These are phyloP conservation scores for Argynnis bischoffii DNA, from an alignment of 2,888 invertebrate species.

Conservation along the genomic window DNA sequence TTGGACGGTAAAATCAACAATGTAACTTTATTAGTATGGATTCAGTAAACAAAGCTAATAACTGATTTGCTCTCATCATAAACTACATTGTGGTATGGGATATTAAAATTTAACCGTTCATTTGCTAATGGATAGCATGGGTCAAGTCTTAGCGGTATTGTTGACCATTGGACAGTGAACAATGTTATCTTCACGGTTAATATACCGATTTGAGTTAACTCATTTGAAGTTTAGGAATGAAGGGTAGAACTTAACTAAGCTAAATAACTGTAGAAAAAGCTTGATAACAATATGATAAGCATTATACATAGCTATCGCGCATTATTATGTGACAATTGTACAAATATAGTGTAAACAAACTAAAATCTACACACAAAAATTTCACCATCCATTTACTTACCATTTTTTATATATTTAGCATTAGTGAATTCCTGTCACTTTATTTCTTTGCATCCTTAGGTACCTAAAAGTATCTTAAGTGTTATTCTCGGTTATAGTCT, in stretches of 20 bases:
- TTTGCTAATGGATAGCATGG: slow-evolving; percentile 44
- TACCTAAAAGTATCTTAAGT: neutral
- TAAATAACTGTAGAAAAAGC: too few species aligned
- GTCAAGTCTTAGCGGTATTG: slow-evolving; percentile 30
- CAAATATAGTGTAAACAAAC: too few species aligned
- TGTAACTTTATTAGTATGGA: slow-evolving; percentile 17
- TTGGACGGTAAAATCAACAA: slow-evolving; percentile 7
- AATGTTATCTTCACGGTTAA: slow-evolving; percentile 30
- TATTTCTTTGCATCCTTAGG: neutral
- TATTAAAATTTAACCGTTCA: slow-evolving; percentile 54
- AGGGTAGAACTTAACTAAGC: neutral
- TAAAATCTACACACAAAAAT: too few species aligned
- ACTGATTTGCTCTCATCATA: slow-evolving; percentile 33
- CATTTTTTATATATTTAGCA: too few species aligned
- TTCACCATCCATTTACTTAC: too few species aligned
- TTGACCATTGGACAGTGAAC: slow-evolving; percentile 28
- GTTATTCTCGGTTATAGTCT: too few species aligned
- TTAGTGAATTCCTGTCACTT: neutral
- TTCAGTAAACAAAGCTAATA: slow-evolving; percentile 38
- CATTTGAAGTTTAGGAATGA: neutral
- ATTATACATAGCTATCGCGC: too few species aligned
- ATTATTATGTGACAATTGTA: too few species aligned
- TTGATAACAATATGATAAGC: too few species aligned
- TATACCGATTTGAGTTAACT: slow-evolving; percentile 28
- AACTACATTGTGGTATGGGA: slow-evolving; percentile 38